phyloP scores from a whole-genome alignment of 2,113 vertebrate genomes.

The Garra rufa region DNA sequence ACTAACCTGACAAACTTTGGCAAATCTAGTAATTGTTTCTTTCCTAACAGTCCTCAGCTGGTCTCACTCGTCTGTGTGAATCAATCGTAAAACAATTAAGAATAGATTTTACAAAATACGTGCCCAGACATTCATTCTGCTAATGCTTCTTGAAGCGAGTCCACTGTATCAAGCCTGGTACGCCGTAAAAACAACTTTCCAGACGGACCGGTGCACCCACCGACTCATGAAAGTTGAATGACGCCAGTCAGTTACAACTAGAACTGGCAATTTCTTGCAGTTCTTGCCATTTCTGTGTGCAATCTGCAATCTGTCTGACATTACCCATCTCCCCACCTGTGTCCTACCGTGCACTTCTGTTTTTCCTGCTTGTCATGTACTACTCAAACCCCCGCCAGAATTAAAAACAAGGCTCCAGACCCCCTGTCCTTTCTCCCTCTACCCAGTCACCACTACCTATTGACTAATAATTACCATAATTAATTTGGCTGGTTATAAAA shows the following conservation, averaged over 20 bases:
- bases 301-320: background rate
- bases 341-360: slow-evolving; percentile 47
- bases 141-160: background rate
- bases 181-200: background rate
- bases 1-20: background rate
- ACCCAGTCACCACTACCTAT: slow-evolving; percentile 63
- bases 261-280: background rate
- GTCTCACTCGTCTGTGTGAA: background rate
- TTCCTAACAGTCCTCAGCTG: background rate
- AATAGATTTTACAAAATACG: background rate
- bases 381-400: background rate
- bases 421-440: slow-evolving; percentile 53
- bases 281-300: background rate
- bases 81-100: background rate
- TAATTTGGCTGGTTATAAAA: slow-evolving; percentile 62
- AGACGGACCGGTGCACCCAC: background rate
- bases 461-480: slow-evolving; percentile 70
- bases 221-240: background rate
- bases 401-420: slow-evolving; percentile 45
- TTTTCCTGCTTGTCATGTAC: slow-evolving; percentile 28
- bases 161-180: background rate
- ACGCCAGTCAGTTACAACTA: background rate
- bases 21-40: background rate
- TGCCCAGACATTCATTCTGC: background rate
- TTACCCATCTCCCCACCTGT: slow-evolving; percentile 60